Conservation (phyloP, 2,113 vertebrate species). For the Cebus imitator region DNA sequence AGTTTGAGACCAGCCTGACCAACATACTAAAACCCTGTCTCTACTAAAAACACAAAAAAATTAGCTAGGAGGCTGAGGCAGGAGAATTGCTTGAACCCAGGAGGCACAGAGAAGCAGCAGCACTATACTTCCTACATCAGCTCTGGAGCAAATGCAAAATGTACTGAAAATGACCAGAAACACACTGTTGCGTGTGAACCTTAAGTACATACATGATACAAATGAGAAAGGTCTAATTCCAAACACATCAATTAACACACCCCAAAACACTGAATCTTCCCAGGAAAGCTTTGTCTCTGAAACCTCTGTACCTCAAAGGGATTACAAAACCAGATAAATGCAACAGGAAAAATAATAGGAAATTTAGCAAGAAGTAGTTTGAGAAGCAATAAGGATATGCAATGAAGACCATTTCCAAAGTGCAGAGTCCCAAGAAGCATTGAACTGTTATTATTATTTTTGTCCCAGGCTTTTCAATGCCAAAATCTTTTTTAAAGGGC, state of each 20-base stretch:
- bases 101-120: too few relatives aligned
- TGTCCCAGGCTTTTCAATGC: neutral
- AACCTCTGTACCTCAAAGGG: neutral
- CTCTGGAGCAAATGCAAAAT: constrained; percentile 12
- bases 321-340: constrained; percentile 56
- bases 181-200: neutral
- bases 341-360: constrained; percentile 55
- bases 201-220: neutral
- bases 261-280: neutral
- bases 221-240: neutral
- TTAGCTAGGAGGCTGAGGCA: too few relatives aligned
- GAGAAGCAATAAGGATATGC: constrained; percentile 27
- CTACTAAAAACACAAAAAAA: too few relatives aligned
- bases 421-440: neutral
- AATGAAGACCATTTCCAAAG: constrained; percentile 35
- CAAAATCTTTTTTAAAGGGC: neutral
- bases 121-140: neutral
- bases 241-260: neutral
- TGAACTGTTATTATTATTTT: neutral
- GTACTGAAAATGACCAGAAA: constrained; percentile 5
- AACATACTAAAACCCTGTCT: too few relatives aligned
- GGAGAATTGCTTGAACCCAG: too few relatives aligned
- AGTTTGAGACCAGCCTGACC: too few relatives aligned
- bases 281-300: neutral
- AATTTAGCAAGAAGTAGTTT: constrained; percentile 56